phyloP scores from a whole-genome alignment of 1,140 invertebrate species.

The Cotesia glomerata region DNA sequence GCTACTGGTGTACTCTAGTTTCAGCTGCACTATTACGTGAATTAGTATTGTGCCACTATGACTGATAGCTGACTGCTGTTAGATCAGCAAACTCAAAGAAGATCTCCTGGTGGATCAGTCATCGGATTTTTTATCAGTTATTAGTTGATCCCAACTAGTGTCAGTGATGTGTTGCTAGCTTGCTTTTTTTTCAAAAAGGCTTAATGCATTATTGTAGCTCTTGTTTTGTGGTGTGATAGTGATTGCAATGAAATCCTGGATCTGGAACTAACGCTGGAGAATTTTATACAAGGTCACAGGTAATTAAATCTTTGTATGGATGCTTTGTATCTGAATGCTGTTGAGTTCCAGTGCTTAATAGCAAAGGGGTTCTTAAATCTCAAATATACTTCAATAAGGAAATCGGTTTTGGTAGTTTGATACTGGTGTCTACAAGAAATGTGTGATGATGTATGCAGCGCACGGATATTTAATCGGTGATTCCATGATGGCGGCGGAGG shows the following conservation, averaged over 20 bases:
- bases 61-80: neutral
- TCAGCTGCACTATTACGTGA: neutral
- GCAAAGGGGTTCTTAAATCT: too few species aligned
- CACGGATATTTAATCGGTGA: conserved; percentile 43
- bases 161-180: neutral
- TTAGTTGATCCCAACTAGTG: neutral
- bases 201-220: too few species aligned
- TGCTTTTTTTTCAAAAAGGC: neutral
- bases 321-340: neutral
- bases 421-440: neutral
- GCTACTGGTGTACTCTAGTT: conserved; percentile 6
- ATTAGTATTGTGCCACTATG: neutral
- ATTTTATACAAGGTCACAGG: too few species aligned
- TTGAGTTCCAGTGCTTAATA: too few species aligned
- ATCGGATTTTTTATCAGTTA: neutral
- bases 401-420: neutral
- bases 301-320: neutral
- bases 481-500: conserved; percentile 60
- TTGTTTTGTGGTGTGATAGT: neutral
- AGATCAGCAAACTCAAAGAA: neutral
- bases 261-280: too few species aligned
- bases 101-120: too few species aligned
- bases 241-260: neutral
- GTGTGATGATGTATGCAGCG: conserved; percentile 35
- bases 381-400: too few species aligned